A percentile compares a stretch with the other conserved stretches of the same genome.
These are phyloP conservation scores for Chionomys nivalis DNA, from an alignment of 2,113 vertebrate species.

Conservation along the genomic window DNA sequence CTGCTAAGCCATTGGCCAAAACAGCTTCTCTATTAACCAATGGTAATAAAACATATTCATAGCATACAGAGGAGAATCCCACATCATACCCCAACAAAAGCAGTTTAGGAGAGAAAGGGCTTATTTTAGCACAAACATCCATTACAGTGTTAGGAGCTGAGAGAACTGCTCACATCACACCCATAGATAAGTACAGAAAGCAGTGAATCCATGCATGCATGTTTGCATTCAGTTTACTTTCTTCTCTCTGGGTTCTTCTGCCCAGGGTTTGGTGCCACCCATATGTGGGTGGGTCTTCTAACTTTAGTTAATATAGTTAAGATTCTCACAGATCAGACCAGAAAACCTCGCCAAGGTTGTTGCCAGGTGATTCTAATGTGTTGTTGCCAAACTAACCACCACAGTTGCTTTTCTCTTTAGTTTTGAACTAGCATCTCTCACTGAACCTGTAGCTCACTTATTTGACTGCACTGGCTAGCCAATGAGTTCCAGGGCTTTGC, in stretches of 20 bases:
- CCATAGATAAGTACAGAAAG: not conserved
- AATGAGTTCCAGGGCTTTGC: not conserved
- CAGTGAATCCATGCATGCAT: not conserved
- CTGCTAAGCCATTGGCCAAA: too few relatives aligned
- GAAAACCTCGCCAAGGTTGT: not conserved
- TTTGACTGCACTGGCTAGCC: not conserved
- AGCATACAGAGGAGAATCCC: too few relatives aligned
- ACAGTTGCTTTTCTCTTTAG: not conserved
- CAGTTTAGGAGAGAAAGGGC: too few relatives aligned
- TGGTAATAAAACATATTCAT: too few relatives aligned
- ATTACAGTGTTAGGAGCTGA: not conserved
- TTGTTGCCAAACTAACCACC: not conserved
- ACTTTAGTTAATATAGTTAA: not conserved
- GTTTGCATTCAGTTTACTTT: not conserved
- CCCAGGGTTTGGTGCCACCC: not conserved
- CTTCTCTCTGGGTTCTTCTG: not conserved
- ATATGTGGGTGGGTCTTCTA: not conserved
- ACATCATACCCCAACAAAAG: too few relatives aligned
- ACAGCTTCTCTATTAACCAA: too few relatives aligned
- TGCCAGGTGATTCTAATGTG: not conserved
- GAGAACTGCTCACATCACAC: not conserved
- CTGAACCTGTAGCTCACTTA: not conserved
- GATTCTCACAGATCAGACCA: not conserved
- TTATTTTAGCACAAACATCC: too few relatives aligned
- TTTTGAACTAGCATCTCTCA: not conserved